Percentiles rank a stretch among this genome's conserved stretches.
Conservation (phyloP, 2,797 vertebrate genomes). For the Iguana delicatissima region DNA sequence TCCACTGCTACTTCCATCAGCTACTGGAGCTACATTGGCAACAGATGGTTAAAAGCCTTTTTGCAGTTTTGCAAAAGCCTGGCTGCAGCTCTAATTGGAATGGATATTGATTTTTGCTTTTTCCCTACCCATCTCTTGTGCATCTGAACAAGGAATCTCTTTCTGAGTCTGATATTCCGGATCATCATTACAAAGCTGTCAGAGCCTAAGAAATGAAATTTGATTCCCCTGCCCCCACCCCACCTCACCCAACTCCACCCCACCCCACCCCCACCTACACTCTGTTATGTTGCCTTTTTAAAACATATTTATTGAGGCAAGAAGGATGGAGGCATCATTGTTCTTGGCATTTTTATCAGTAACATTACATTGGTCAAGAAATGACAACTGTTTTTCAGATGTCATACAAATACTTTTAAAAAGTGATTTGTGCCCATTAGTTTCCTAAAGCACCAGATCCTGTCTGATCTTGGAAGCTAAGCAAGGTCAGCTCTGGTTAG, state of each 20-base stretch:
- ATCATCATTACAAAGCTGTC: neutral
- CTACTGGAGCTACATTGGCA: neutral
- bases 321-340: neutral
- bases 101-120: neutral
- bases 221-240: neutral
- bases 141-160: neutral
- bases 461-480: too few relatives aligned
- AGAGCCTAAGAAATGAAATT: slow-evolving; percentile 12
- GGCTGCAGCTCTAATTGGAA: neutral
- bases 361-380: slow-evolving; percentile 46
- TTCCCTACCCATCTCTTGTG: slow-evolving; percentile 11
- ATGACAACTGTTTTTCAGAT: slow-evolving; percentile 14
- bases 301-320: fast-evolving
- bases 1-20: neutral
- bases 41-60: slow-evolving; percentile 38
- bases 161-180: slow-evolving; percentile 23
- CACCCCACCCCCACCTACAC: neutral
- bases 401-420: too few relatives aligned
- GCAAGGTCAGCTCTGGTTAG: too few relatives aligned
- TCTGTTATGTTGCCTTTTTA: neutral
- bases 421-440: too few relatives aligned
- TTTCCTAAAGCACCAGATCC: too few relatives aligned
- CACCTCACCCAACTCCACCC: too few relatives aligned
- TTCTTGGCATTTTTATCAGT: slow-evolving; percentile 16
- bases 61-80: neutral